Base-by-base conservation (phyloP, 1,140 invertebrate species). In the Drosophila sturtevanti region DNA sequence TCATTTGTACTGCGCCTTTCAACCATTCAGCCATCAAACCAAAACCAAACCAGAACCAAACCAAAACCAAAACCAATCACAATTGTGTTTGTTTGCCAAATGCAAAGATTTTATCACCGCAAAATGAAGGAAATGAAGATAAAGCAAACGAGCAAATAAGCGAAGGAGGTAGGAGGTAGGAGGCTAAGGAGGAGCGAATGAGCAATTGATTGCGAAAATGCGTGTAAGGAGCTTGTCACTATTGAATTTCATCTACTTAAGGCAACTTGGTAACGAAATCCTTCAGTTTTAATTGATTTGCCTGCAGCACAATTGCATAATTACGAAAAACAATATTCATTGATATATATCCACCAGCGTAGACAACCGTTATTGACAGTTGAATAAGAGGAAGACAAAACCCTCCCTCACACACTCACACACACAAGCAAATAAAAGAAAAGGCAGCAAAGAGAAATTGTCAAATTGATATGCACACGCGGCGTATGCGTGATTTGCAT, bases 401-500 rank as follows among this genome's bases (percentile, higher is more conserved):
- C n/a, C n/a, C n/a, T n/a, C n/a, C n/a, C n/a, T n/a, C n/a, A n/a
- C n/a, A n/a, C n/a, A n/a, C n/a, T n/a, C n/a, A n/a, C n/a, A n/a
- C n/a, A n/a, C n/a, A n/a, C n/a, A n/a, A n/a, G n/a, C n/a, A n/a
- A n/a, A n/a, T n/a, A n/a, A 24, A 24, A 4, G 4, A 4, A 35
- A 56, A 27, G 22, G 27, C 1, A 37, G 35, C 16, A 48, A 38
- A 54, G 22, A 24, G 37, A 48, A 31, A 48, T n/a, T 11, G 63
- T 48, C 63, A 75, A 68, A 77, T 77, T 74, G 77, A 76, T 66
- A 85, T 74, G 77, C 82, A 76, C 67, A 79, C 77, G 70, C 60
- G 71, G 68, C 78, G 81, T 77, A 89, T 89, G 84, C 84, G 82
- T 87, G 82, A 82, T 87, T 89, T 76, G 68, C 82, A 76, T 79